Evolutionary conservation across 1,140 invertebrate genomes (phyloP), one percentile per base, ranked within the genome.

Genomic region (Pseudomyrmex flavicornis): DNA sequence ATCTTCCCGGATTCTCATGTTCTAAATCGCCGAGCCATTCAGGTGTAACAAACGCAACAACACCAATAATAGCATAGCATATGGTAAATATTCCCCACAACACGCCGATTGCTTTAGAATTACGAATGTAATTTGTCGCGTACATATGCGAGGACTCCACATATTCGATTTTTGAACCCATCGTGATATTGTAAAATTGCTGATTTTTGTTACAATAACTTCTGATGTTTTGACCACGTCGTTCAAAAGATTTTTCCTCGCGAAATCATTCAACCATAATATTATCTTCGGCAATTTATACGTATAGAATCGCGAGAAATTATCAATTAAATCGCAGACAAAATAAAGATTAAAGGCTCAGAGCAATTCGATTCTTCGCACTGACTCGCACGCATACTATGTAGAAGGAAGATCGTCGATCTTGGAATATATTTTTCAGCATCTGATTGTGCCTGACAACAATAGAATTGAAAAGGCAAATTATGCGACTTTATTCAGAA

Each of bases 21-120:
- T 97, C 96, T 73, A 97, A 95, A 96, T 97, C 96, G 1, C 95
- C 98, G 91, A 96, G 97, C 97, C 99, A 99, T 94, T 99, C 98
- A 8, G 98, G 98, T 73, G 99, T 99, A 17, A 99, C 96, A 93
- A 99, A 99, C 0, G 98, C 97, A 17, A 99, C 98, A 77, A 98
- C 96, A 75, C 97, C 97, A 90, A 99, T 99, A 89, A 99, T 99
- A 68, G 98, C 98, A 93, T 98, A 99, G 94, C 98, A 99, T 91
- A 99, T 97, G 72, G 98, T 97, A 93, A 99, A 99, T 88, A 99
- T 98, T 22, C 97, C 98, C 99, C 99, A 99, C 62, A 99, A 95
- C 17, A 99, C 98, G 58, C 98, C 98, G 74, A 99, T 98, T 56
- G 98, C 98, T 95, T 98, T 98, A 63, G 98, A 98, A 95, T 99